These are phyloP conservation scores for Bugula neritina DNA, from an alignment of 2,888 invertebrate species.

Conservation along the genomic window DNA sequence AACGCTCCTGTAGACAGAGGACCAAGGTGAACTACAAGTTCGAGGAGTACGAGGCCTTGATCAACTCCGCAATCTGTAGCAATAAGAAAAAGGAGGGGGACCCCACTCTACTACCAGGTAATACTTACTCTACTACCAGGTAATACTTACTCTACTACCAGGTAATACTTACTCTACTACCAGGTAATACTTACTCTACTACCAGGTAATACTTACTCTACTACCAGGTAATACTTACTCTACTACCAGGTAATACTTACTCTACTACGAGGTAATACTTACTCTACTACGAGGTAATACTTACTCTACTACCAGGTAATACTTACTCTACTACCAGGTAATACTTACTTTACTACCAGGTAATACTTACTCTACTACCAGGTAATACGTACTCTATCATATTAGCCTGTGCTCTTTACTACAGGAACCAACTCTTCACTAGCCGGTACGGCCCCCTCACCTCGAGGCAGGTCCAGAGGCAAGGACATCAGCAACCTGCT, in stretches of 20 bases:
- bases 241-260: no score
- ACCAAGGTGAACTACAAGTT: conserved; percentile 67
- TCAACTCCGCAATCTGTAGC: conserved; percentile 73
- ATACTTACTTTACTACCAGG: no score
- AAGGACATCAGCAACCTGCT: conserved; percentile 22
- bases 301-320: conserved; percentile 28
- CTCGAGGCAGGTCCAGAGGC: conserved; percentile 7
- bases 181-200: no score
- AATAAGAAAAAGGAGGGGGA: conserved; percentile 40
- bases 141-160: no score
- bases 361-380: no score
- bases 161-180: no score
- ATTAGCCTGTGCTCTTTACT: no score
- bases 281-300: conserved; percentile 30
- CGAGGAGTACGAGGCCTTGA: conserved; percentile 90
- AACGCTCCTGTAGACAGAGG: conserved; percentile 68
- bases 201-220: no score
- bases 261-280: no score
- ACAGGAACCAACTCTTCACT: conserved; percentile 2
- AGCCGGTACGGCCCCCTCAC: not conserved
- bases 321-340: conserved; percentile 28
- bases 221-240: no score
- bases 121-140: no score
- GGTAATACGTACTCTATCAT: no score
- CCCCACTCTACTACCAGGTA: conserved; percentile 27